Evolutionary conservation across 1,140 invertebrate species (phyloP).

Genomic region (Cryptotermes secundus): DNA sequence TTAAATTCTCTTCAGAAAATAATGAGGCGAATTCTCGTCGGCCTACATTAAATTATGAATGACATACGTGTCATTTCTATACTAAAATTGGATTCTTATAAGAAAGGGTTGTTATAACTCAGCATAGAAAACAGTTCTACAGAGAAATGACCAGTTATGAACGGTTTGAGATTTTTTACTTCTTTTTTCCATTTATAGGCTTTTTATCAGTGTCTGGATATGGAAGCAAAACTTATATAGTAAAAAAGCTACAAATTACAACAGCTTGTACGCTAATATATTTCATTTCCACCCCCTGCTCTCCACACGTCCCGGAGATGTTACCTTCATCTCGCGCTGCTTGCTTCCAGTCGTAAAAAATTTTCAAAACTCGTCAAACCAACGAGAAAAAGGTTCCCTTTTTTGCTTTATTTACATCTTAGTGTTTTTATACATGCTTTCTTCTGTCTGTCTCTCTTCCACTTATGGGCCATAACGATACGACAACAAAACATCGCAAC

Average conservation of each 20-base stretch:
- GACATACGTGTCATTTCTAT: neutral
- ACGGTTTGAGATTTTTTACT: neutral
- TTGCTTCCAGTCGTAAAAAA: slow-evolving; percentile 6
- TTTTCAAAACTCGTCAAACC: slow-evolving; percentile 5
- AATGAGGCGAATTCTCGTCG: neutral
- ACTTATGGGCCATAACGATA: too few relatives aligned
- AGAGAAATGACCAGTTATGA: neutral
- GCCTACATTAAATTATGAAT: neutral
- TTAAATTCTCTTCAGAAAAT: neutral
- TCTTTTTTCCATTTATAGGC: neutral
- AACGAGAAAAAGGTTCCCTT: neutral
- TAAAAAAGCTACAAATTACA: slow-evolving; percentile 17
- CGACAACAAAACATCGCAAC: too few relatives aligned
- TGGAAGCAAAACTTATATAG: neutral
- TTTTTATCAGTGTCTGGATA: neutral
- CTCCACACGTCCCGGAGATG: neutral
- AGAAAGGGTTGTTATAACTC: neutral
- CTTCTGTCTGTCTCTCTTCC: neutral
- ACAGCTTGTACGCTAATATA: neutral
- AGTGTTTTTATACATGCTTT: neutral
- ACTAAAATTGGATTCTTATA: neutral
- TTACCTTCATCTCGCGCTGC: neutral
- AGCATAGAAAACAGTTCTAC: too few relatives aligned
- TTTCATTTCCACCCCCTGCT: neutral
- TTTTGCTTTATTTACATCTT: neutral